Conservation (phyloP, 2,888 invertebrate genomes). For the Ormyrus labotus region DNA sequence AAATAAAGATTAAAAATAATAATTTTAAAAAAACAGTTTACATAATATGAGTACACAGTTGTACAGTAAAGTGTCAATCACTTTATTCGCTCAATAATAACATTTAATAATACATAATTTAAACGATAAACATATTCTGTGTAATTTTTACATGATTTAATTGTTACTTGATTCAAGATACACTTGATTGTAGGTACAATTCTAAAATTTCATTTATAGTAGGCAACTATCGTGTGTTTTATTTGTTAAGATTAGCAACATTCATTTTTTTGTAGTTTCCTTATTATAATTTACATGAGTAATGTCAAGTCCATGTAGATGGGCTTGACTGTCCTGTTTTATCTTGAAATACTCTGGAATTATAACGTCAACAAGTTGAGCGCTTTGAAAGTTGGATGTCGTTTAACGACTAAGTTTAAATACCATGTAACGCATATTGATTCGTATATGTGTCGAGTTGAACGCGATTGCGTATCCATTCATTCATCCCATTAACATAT, state of each 20-base stretch:
- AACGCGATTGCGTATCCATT: slow-evolving; percentile 68
- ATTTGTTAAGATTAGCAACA: slow-evolving; percentile 74
- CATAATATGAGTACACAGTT: slow-evolving; percentile 21
- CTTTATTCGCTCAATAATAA: slow-evolving; percentile 75
- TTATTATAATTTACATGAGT: slow-evolving; percentile 69
- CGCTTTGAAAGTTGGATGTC: slow-evolving; percentile 45
- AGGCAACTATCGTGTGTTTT: slow-evolving; percentile 73
- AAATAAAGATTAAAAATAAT: slow-evolving; percentile 32
- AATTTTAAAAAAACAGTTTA: slow-evolving; percentile 32
- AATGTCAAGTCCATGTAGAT: slow-evolving; percentile 58
- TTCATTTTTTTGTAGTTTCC: slow-evolving; percentile 63
- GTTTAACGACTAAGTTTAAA: slow-evolving; percentile 51
- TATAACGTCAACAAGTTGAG: slow-evolving; percentile 56
- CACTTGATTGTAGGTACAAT: slow-evolving; percentile 68
- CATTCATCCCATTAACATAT: slow-evolving; percentile 74
- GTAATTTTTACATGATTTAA: slow-evolving; percentile 73
- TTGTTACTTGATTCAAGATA: slow-evolving; percentile 70
- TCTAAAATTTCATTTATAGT: slow-evolving; percentile 69
- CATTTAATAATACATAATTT: slow-evolving; percentile 76
- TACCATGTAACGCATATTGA: slow-evolving; percentile 52
- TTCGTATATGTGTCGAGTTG: slow-evolving; percentile 57
- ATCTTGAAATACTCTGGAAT: slow-evolving; percentile 55
- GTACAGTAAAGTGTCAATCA: slow-evolving; percentile 72
- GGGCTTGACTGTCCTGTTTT: slow-evolving; percentile 56
- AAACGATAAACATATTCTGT: slow-evolving; percentile 72